Conservation (phyloP, 2,888 invertebrate species). For the Mechanitis mazaeus region DNA sequence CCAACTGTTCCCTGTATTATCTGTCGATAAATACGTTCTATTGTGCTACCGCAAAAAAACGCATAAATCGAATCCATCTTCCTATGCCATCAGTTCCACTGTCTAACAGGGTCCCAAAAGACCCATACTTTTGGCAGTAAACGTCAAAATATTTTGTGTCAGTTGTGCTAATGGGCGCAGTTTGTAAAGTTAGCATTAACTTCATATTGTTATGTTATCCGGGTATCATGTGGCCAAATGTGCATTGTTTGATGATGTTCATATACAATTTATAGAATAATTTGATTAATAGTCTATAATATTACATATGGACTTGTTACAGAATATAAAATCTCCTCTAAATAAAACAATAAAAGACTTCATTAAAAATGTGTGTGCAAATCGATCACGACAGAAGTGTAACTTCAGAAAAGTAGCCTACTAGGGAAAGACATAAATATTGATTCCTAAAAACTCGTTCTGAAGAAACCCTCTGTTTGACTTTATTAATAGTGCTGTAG, state of each 20-base stretch:
- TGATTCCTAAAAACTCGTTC: too few relatives aligned
- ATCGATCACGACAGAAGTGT: too few relatives aligned
- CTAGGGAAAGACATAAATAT: too few relatives aligned
- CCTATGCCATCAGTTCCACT: conserved; percentile 57
- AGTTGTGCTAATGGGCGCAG: conserved; percentile 64
- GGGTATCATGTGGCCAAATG: conserved; percentile 61
- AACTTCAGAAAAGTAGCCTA: too few relatives aligned
- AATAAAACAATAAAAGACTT: too few relatives aligned
- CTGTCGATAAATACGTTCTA: conserved; percentile 69
- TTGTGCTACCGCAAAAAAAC: conserved; percentile 67
- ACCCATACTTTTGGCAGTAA: conserved; percentile 61
- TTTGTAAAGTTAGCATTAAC: conserved; percentile 63
- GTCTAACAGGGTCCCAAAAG: conserved; percentile 58
- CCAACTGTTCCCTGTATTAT: conserved; percentile 72
- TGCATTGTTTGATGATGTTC: conserved; percentile 36
- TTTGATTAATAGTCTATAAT: conserved; percentile 21
- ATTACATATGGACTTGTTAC: conserved; percentile 1
- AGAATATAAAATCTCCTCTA: not conserved
- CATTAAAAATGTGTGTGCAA: too few relatives aligned
- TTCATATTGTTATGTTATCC: conserved; percentile 60
- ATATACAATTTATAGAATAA: conserved; percentile 22
- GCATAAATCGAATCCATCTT: conserved; percentile 75
- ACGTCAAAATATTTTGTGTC: conserved; percentile 75
- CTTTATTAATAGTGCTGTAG: too few relatives aligned
- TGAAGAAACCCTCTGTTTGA: too few relatives aligned